These are phyloP conservation scores for Lucifuga dentata DNA, from an alignment of 2,113 vertebrate species.

Conservation along the genomic window DNA sequence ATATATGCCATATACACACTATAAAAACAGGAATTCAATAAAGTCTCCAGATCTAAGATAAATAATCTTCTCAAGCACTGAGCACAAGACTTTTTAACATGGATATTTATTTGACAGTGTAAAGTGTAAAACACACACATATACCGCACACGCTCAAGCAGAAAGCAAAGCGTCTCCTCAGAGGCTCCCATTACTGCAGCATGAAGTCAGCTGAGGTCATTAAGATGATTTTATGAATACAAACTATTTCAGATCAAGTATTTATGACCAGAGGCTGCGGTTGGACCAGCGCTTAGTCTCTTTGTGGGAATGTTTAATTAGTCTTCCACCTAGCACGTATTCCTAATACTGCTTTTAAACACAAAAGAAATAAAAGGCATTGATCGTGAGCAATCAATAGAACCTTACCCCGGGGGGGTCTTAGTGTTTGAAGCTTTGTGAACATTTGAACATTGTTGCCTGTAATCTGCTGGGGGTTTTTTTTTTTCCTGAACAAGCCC, in stretches of 20 bases:
- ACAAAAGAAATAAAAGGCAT: slow-evolving; percentile 67
- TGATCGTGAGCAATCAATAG: slow-evolving; percentile 65
- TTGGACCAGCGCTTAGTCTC: slow-evolving; percentile 45
- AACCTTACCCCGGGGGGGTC: slow-evolving; percentile 31
- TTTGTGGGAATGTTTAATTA: slow-evolving; percentile 62
- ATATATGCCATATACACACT: not conserved
- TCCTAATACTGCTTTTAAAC: slow-evolving; percentile 52
- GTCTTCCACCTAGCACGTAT: slow-evolving; percentile 39
- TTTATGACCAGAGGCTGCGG: slow-evolving; percentile 48
- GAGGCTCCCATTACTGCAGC: slow-evolving; percentile 38
- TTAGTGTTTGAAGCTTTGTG: slow-evolving; percentile 50
- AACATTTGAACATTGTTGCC: slow-evolving; percentile 58
- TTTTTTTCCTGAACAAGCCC: slow-evolving; percentile 23
- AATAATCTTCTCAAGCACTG: too few species aligned
- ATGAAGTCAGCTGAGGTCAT: slow-evolving; percentile 67
- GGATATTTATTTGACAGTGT: too few species aligned
- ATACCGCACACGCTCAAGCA: not conserved
- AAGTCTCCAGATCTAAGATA: too few species aligned
- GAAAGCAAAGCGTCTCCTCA: slow-evolving; percentile 4
- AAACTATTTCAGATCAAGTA: slow-evolving; percentile 64
- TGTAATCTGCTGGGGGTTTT: slow-evolving; percentile 40
- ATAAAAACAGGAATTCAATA: not conserved
- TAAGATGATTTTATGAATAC: slow-evolving; percentile 62
- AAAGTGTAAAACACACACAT: not conserved
- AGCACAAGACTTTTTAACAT: too few species aligned